These are phyloP conservation scores for Batillaria attramentaria DNA, from an alignment of 1,140 invertebrate species.

Conservation along the genomic window DNA sequence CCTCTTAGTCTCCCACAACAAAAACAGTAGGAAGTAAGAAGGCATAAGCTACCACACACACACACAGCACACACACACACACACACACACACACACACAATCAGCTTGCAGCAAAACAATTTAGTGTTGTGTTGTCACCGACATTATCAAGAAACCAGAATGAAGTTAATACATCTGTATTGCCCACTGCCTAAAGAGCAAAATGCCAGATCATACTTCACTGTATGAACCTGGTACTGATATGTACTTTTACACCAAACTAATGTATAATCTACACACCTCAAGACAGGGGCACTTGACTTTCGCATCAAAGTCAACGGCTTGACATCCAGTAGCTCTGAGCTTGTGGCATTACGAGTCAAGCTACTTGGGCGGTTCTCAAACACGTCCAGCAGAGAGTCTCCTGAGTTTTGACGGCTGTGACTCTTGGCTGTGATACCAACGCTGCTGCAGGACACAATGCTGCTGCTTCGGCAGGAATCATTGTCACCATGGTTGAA, in stretches of 20 bases:
- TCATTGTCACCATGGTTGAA: slow-evolving; percentile 11
- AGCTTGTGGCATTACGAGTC: slow-evolving; percentile 41
- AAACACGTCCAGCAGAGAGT: slow-evolving; percentile 50
- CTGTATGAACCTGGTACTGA: not conserved
- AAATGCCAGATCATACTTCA: too few relatives aligned
- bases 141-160: too few relatives aligned
- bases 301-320: slow-evolving; percentile 37
- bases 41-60: not conserved
- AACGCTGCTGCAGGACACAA: slow-evolving; percentile 51
- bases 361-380: slow-evolving; percentile 34
- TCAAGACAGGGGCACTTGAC: slow-evolving; percentile 42
- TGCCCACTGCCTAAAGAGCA: too few relatives aligned
- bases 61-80: not conserved
- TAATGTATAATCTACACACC: not conserved
- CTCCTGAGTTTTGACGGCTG: slow-evolving; percentile 57
- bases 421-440: slow-evolving; percentile 45
- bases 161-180: too few relatives aligned
- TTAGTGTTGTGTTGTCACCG: too few relatives aligned
- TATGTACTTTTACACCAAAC: slow-evolving; percentile 13
- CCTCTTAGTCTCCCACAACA: too few relatives aligned
- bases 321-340: slow-evolving; percentile 44
- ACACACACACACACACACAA: not conserved
- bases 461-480: slow-evolving; percentile 33
- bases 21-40: not conserved
- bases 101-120: too few relatives aligned